Evolutionary conservation across 2,888 invertebrate genomes (phyloP).

Genomic region (Stenodera caucasica): DNA sequence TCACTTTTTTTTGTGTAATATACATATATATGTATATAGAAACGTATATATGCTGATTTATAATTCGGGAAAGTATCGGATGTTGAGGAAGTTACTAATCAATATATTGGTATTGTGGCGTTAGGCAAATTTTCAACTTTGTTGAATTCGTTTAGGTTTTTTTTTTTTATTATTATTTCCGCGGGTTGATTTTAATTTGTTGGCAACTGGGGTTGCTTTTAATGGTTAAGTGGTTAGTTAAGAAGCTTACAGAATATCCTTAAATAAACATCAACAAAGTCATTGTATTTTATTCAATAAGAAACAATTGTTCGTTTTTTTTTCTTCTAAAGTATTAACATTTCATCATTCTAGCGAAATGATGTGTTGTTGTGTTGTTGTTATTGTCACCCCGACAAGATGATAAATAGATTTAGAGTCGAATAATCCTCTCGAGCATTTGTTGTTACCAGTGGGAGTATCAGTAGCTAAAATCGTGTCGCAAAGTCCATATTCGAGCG

Average conservation of each 20-base stretch:
- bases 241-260: neutral
- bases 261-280: slow-evolving; percentile 12
- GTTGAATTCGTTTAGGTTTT: neutral
- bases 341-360: neutral
- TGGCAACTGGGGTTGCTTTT: neutral
- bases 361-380: slow-evolving; percentile 22
- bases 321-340: slow-evolving; percentile 17
- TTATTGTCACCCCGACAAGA: slow-evolving; percentile 25
- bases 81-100: neutral
- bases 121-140: slow-evolving; percentile 2
- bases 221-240: slow-evolving; percentile 4
- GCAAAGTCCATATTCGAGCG: slow-evolving; percentile 27
- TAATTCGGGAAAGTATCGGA: neutral
- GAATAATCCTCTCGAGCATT: slow-evolving; percentile 21
- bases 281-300: slow-evolving; percentile 9
- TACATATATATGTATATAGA: too few relatives aligned
- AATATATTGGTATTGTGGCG: neutral
- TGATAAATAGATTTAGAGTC: slow-evolving; percentile 25
- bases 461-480: slow-evolving; percentile 28
- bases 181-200: neutral
- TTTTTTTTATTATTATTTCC: neutral
- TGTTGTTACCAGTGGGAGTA: slow-evolving; percentile 18
- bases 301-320: slow-evolving; percentile 19
- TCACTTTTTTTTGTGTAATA: neutral
- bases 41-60: neutral